These are phyloP conservation scores for Nomada hirtipes DNA, from an alignment of 2,888 invertebrate species.

Conservation along the genomic window DNA sequence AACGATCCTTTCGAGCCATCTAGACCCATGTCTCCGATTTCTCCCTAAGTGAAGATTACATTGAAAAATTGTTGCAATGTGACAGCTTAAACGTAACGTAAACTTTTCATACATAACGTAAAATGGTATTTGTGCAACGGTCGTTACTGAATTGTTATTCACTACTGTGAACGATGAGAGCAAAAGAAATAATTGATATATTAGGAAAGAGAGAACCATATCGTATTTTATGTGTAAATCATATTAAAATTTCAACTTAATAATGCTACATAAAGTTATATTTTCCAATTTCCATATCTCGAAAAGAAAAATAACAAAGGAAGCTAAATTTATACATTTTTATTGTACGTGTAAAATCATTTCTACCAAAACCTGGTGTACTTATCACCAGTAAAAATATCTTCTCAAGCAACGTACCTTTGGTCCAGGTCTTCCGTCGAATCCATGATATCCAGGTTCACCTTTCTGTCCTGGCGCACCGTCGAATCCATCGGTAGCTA, in stretches of 20 bases:
- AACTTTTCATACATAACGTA: background rate
- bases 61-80: background rate
- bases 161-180: too few relatives aligned
- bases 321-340: background rate
- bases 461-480: constrained; percentile 78
- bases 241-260: too few relatives aligned
- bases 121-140: background rate
- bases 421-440: constrained; percentile 81
- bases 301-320: background rate
- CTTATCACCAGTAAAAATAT: background rate
- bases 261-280: too few relatives aligned
- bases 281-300: too few relatives aligned
- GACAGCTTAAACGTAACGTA: too few relatives aligned
- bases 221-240: too few relatives aligned
- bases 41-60: constrained; percentile 73
- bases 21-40: constrained; percentile 81
- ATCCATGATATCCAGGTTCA: constrained; percentile 81
- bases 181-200: too few relatives aligned
- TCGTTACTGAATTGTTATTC: too few relatives aligned
- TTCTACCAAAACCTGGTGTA: too few relatives aligned
- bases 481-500: constrained; percentile 73
- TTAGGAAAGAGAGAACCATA: too few relatives aligned
- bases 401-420: constrained; percentile 74
- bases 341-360: too few relatives aligned
- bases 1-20: constrained; percentile 87